These are phyloP conservation scores for Xyrichtys novacula DNA, from an alignment of 2,797 vertebrate genomes.

Conservation along the genomic window DNA sequence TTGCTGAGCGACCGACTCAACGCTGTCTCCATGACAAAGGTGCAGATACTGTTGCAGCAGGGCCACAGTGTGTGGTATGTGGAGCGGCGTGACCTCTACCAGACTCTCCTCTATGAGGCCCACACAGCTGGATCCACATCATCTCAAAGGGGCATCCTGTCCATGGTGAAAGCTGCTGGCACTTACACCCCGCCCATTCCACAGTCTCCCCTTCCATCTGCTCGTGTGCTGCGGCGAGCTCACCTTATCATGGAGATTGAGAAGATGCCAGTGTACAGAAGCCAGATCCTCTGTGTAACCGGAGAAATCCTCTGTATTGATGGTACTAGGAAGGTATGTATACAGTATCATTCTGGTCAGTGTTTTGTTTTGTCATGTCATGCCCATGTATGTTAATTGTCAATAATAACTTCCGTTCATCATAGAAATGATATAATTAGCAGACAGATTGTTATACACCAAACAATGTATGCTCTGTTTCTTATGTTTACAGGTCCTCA, in stretches of 20 bases:
- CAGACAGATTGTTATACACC: too few species aligned
- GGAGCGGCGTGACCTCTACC: constrained; percentile 2
- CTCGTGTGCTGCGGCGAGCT: neutral
- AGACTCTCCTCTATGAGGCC: constrained; percentile 17
- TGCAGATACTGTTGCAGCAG: constrained; percentile 10
- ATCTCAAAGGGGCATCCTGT: constrained; percentile 14
- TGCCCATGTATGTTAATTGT: too few species aligned
- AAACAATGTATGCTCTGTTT: neutral
- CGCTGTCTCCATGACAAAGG: constrained; percentile 11
- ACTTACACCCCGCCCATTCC: constrained; percentile 14
- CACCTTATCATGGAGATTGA: constrained; percentile 26
- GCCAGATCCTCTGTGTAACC: neutral
- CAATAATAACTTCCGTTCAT: too few species aligned
- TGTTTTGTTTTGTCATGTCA: too few species aligned
- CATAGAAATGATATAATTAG: too few species aligned
- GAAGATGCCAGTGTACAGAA: constrained; percentile 15
- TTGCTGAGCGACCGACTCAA: constrained; percentile 18
- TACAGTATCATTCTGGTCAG: too few species aligned
- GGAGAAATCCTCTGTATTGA: constrained; percentile 20
- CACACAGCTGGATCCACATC: constrained; percentile 17
- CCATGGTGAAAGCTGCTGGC: constrained; percentile 6
- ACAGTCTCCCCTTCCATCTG: constrained; percentile 14
- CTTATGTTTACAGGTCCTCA: constrained; percentile 7
- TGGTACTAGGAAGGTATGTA: constrained; percentile 1
- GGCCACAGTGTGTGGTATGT: neutral